phyloP scores from a whole-genome alignment of 2,113 vertebrate genomes.

The Sciurus niger region DNA sequence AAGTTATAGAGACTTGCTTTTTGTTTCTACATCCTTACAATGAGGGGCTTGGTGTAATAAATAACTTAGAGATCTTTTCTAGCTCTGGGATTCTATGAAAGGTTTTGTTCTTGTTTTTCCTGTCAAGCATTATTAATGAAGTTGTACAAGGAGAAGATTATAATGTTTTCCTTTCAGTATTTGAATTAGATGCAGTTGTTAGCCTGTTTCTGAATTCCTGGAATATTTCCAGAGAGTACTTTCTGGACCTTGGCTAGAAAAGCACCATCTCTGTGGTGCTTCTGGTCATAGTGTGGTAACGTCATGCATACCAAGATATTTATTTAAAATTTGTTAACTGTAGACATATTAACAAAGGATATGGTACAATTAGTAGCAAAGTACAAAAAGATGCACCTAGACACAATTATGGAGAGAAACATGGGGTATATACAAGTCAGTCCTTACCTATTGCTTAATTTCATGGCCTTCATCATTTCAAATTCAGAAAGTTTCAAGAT shows the following conservation, averaged over 20 bases:
- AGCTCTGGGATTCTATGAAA: not conserved
- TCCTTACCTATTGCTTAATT: not conserved
- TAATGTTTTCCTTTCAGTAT: not conserved
- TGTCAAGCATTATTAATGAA: not conserved
- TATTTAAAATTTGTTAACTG: conserved; percentile 39
- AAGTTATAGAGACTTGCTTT: not conserved
- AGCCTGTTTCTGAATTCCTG: conserved; percentile 6
- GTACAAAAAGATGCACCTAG: not conserved
- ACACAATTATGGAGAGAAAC: not conserved
- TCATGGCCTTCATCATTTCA: not conserved
- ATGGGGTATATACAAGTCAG: not conserved
- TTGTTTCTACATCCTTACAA: not conserved
- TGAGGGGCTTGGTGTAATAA: not conserved
- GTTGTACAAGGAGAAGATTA: not conserved
- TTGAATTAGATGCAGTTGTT: not conserved
- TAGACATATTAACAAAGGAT: not conserved
- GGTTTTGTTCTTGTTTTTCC: not conserved
- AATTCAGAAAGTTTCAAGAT: conserved; percentile 28
- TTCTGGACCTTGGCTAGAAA: not conserved
- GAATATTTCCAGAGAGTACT: not conserved
- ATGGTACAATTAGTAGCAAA: not conserved
- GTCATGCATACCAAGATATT: not conserved
- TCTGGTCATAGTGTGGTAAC: not conserved
- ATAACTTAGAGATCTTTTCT: not conserved
- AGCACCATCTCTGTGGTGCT: not conserved